Conservation (phyloP, 1,140 invertebrate genomes). For the Procambarus virginalis region DNA sequence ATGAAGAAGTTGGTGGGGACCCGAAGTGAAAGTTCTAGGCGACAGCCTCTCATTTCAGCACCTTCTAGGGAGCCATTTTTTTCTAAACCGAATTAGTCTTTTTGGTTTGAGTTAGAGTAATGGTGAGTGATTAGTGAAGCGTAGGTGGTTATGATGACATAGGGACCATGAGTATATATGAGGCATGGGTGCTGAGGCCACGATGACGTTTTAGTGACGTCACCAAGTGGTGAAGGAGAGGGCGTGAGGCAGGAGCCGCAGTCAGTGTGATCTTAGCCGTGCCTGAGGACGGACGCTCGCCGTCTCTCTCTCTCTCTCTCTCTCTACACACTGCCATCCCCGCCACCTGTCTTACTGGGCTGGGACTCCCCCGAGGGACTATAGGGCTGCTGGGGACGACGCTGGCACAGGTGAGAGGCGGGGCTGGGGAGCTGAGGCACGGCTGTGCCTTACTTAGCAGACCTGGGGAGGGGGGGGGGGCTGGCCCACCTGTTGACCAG, state of each 20-base stretch:
- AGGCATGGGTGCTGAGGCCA: background rate
- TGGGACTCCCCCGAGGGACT: background rate
- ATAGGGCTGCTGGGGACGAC: background rate
- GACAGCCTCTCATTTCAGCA: no score
- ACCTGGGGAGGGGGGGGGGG: no score
- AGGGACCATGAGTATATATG: background rate
- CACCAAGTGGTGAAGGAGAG: background rate
- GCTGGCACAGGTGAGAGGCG: background rate
- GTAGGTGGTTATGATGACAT: background rate
- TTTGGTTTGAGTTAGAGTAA: no score
- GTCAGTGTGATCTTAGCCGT: background rate
- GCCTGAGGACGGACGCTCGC: background rate
- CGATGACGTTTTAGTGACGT: background rate
- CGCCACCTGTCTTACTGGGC: background rate
- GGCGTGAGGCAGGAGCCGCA: background rate
- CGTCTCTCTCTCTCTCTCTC: background rate
- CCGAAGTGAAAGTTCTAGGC: no score
- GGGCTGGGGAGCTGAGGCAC: no score
- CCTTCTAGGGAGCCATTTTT: no score
- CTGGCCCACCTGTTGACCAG: no score
- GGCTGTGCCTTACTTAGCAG: no score
- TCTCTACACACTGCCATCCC: background rate
- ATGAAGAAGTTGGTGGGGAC: no score
- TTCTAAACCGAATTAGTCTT: no score
- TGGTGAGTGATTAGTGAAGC: no score